phyloP scores from a whole-genome alignment of 2,113 vertebrate genomes.

The Nesospiza acunhae region DNA sequence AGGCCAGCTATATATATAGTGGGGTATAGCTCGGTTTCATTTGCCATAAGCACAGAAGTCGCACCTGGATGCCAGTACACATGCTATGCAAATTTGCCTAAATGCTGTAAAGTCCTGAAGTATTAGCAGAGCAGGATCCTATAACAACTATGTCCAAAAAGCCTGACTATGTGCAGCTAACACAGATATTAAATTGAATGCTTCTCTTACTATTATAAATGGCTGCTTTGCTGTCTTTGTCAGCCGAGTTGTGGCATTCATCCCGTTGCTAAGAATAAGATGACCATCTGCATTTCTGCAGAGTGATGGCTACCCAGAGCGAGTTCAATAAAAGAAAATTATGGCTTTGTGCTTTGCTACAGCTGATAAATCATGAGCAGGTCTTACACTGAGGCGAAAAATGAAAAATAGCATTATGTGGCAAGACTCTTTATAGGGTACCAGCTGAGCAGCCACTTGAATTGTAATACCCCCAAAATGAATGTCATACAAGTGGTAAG shows the following conservation, averaged over 20 bases:
- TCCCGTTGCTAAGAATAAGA: slow-evolving; percentile 59
- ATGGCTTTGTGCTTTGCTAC: slow-evolving; percentile 62
- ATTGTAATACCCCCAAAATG: slow-evolving; percentile 13
- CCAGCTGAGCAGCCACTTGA: not conserved
- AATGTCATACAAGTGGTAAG: not conserved
- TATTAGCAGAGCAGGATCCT: not conserved
- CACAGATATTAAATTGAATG: slow-evolving; percentile 34
- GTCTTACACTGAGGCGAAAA: slow-evolving; percentile 22
- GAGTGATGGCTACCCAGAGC: slow-evolving; percentile 60
- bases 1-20: not conserved
- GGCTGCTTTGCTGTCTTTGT: slow-evolving; percentile 55
- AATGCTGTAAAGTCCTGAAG: not conserved
- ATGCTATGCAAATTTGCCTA: not conserved
- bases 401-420: slow-evolving; percentile 43
- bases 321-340: slow-evolving; percentile 72
- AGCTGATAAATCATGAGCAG: slow-evolving; percentile 11
- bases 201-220: slow-evolving; percentile 22
- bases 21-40: not conserved
- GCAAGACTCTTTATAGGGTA: not conserved
- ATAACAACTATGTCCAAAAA: slow-evolving; percentile 9
- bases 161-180: slow-evolving; percentile 25
- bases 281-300: slow-evolving; percentile 69
- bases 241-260: slow-evolving; percentile 50
- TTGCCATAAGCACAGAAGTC: not conserved
- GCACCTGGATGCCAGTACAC: not conserved